Evolutionary conservation across 1,140 invertebrate genomes (phyloP), one percentile per base, ranked within the genome.

Genomic region (Tribolium madens): DNA sequence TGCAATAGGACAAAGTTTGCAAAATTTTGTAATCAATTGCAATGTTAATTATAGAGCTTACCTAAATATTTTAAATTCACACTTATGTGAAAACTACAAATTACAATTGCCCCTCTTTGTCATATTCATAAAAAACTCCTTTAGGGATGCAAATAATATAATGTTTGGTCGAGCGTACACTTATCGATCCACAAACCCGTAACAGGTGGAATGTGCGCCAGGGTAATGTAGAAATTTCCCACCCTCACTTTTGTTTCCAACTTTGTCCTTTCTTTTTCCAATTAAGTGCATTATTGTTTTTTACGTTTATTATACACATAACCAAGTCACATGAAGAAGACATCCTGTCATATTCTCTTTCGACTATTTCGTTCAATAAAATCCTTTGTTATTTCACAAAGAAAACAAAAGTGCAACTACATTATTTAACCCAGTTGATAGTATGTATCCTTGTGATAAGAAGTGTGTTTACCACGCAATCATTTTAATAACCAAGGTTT

Each of bases 201-300:
- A 64, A 64, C 57, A 64, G 57, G 57, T 64, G 57, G 57, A 33
- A 64, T 64, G 26, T 64, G 57, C 57, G 57, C 57, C 57, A 64
- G 57, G 26, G 10, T 64, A 64, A 64, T 64, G 26, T 64, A 64
- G 57, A 4, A 64, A 64, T 64, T 64, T 64, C 57, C 57, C 57
- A 64, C 57, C 57, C 57, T 33, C 21, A 1, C 10, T 64, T 36
- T 33, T 64, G 26, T 64, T 64, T 64, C 21, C 9, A 64, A 33
- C n/a, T 57, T 57, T 21, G 57, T 64, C 31, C 57, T 64, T 64
- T 64, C 4, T 64, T 33, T 64, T 26, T 18, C n/a, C 10, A n/a
- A 3, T 31, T 64, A 64, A 57, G 57, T 15, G 36, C 7, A 64
- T 42, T 33, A 33, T 64, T 64, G 36, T 33, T 64, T 14, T 33